Base-by-base conservation (phyloP, 35 echinoderm and acorn worm species). In the Chiridota heheva region DNA sequence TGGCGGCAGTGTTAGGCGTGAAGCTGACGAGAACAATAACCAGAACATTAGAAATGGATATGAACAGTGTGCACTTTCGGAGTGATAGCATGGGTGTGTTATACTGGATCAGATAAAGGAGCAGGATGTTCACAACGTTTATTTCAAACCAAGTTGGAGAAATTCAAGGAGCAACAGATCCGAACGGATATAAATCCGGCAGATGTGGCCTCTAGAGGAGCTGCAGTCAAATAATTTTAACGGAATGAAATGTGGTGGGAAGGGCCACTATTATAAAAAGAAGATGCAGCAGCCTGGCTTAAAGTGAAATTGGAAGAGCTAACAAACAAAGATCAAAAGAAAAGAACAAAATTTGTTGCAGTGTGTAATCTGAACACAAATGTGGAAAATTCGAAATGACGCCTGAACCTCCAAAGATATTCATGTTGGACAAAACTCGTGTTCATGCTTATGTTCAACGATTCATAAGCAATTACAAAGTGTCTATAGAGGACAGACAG, bases 101-200 rank as follows among this genome's bases (percentile, higher is more conserved):
- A 25, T 73, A 44, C 10, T 73, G 70, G 70, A 73, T 73, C 33
- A 46, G 70, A 73, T 31, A 44, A 5, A 18, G 43, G 31, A 73
- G 70, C n/a, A n/a, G n/a, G n/a, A n/a, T n/a, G n/a, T 71, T 71
- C 17, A 71, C 39, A 71, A 36, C 67, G 44, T 78, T 78, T 32
- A 39, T 78, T 3, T 46, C 73, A 17, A 56, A 78, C 33, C 1
- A 55, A 78, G 35, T 78, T 3, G 51, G 47, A 15, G 48, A 78
- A 5, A 78, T 78, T 36, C 73, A 78, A 37, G 33, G 29, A 0
- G 5, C 42, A 10, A 78, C 51, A 58, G 40, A 78, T 34, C 18
- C 73, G 5, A 33, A 26, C 7, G 37, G 46, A 38, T 73, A 42
- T 24, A 2, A 73, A 73, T 24, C 69, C 69, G 10, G 69, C 69